These are phyloP conservation scores for Oeneis ivallda DNA, from an alignment of 2,888 invertebrate genomes.

Conservation along the genomic window DNA sequence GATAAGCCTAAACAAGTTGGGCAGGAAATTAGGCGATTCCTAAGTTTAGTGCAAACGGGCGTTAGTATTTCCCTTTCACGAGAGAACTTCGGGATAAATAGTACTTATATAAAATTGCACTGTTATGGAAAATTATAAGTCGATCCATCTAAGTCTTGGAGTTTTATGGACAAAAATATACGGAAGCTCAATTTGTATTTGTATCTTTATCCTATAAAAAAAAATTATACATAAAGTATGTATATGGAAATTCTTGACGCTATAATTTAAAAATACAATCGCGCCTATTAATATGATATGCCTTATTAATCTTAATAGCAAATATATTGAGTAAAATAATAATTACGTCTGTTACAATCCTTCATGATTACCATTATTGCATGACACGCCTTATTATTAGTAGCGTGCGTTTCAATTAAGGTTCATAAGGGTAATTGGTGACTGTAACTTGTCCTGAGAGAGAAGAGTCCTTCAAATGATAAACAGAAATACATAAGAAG, in stretches of 20 bases:
- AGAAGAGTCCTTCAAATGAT: conserved; percentile 32
- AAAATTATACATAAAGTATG: no score
- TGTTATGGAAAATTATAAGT: no score
- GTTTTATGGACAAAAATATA: no score
- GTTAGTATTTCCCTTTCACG: no score
- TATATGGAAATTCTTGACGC: conserved; percentile 15
- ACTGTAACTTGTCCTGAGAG: conserved; percentile 42
- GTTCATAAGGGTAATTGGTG: conserved; percentile 70
- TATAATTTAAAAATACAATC: background rate
- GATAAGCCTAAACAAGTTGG: no score
- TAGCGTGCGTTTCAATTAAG: conserved; percentile 75
- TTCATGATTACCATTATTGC: conserved; percentile 32
- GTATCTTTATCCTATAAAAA: no score
- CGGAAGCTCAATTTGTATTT: no score
- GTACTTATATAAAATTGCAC: no score
- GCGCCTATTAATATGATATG: background rate
- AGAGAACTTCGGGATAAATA: no score
- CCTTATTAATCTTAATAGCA: conserved; percentile 21
- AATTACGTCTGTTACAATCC: conserved; percentile 22
- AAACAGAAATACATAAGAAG: conserved; percentile 6
- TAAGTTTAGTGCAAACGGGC: no score
- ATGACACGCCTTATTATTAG: conserved; percentile 43
- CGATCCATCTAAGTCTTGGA: no score
- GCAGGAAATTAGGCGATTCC: no score
- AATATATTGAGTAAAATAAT: conserved; percentile 6